Conservation (phyloP, 2,113 vertebrate species). For the Egretta garzetta region DNA sequence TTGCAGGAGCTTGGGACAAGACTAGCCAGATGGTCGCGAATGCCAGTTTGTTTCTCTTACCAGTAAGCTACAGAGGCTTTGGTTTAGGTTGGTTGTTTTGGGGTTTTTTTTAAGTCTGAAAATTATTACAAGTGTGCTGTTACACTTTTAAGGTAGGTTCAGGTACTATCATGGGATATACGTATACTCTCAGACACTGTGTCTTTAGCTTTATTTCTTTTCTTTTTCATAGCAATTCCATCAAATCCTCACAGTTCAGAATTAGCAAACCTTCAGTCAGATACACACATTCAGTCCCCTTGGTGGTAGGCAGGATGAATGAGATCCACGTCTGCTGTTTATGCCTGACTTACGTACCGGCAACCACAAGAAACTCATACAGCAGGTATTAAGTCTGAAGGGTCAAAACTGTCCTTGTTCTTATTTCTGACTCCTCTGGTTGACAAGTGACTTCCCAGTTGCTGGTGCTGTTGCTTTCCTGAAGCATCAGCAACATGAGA, state of each 20-base stretch:
- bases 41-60: background rate
- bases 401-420: background rate
- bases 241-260: background rate
- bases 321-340: background rate
- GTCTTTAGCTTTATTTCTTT: background rate
- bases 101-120: background rate
- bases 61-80: background rate
- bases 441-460: background rate
- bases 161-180: background rate
- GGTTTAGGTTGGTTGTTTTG: background rate
- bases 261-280: background rate
- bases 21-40: background rate
- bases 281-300: background rate
- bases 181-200: background rate
- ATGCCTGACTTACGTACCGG: background rate
- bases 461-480: background rate
- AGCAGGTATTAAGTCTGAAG: background rate
- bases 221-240: background rate
- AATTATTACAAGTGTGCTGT: background rate
- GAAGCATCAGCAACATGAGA: background rate
- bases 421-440: background rate
- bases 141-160: background rate
- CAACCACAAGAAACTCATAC: background rate
- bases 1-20: background rate
- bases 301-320: background rate